These are phyloP conservation scores for Streblospio benedicti DNA, from an alignment of 1,140 invertebrate genomes.

Conservation along the genomic window DNA sequence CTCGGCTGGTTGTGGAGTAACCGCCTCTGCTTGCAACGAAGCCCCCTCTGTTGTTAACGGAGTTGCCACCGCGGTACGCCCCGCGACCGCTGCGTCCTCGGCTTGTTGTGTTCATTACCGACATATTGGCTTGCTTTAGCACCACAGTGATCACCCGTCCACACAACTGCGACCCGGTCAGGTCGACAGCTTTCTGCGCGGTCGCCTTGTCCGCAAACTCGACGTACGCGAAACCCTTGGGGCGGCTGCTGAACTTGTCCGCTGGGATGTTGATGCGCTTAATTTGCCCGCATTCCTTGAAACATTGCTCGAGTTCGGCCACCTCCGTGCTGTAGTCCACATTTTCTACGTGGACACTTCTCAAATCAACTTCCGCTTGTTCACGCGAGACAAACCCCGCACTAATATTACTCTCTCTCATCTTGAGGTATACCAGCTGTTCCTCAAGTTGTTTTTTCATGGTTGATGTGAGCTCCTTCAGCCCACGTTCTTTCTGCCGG, in stretches of 20 bases:
- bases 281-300: background rate
- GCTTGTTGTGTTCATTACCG: conserved; percentile 10
- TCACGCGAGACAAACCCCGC: no score
- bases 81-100: no score
- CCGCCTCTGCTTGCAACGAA: no score
- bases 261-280: background rate
- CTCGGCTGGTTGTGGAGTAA: no score
- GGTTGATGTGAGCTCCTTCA: no score
- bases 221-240: conserved; percentile 18
- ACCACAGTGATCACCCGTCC: conserved; percentile 12
- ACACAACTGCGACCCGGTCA: conserved; percentile 7
- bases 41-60: no score
- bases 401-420: no score
- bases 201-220: conserved; percentile 8
- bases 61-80: background rate
- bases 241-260: conserved; percentile 5
- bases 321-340: background rate
- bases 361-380: no score
- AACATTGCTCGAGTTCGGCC: background rate
- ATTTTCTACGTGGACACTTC: no score
- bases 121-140: conserved; percentile 11
- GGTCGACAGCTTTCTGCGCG: conserved; percentile 7
- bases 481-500: no score
- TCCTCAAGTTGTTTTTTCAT: no score
- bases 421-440: no score